Evolutionary conservation across 2,797 vertebrate species (phyloP).

Genomic region (Aplochiton taeniatus): DNA sequence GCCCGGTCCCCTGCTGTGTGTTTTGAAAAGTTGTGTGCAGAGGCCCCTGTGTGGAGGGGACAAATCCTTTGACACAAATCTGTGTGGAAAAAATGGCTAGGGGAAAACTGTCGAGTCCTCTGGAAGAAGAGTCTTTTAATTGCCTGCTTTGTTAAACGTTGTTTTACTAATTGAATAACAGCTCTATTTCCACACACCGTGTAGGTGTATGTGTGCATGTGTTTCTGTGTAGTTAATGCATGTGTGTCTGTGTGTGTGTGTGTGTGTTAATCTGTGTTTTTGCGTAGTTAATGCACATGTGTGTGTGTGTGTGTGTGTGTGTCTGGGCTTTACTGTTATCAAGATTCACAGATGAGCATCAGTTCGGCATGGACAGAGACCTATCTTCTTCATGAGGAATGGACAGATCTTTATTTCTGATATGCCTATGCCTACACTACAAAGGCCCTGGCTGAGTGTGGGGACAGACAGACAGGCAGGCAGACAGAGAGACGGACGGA

Average conservation of each 20-base stretch:
- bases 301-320: constrained; percentile 13
- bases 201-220: constrained; percentile 22
- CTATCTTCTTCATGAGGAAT: constrained; percentile 74
- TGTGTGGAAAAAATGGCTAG: constrained; percentile 74
- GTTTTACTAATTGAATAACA: constrained; percentile 79
- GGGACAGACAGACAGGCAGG: too few relatives aligned
- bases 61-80: constrained; percentile 83
- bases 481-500: too few relatives aligned
- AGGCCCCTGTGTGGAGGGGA: constrained; percentile 79
- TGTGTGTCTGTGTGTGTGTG: constrained; percentile 13
- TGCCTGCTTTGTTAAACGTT: constrained; percentile 72
- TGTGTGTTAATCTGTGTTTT: too few relatives aligned
- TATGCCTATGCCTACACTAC: constrained; percentile 28
- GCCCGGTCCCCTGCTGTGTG: constrained; percentile 53
- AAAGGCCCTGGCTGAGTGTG: background rate
- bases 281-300: too few relatives aligned
- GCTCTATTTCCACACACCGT: constrained; percentile 26
- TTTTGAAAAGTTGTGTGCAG: constrained; percentile 71
- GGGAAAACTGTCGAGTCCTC: constrained; percentile 76
- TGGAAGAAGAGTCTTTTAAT: constrained; percentile 76
- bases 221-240: too few relatives aligned
- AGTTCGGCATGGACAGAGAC: constrained; percentile 45
- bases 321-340: constrained; percentile 38
- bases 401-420: constrained; percentile 62
- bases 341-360: constrained; percentile 49